Conservation (phyloP, 1,140 invertebrate genomes). For the Aphaenogaster floridana region DNA sequence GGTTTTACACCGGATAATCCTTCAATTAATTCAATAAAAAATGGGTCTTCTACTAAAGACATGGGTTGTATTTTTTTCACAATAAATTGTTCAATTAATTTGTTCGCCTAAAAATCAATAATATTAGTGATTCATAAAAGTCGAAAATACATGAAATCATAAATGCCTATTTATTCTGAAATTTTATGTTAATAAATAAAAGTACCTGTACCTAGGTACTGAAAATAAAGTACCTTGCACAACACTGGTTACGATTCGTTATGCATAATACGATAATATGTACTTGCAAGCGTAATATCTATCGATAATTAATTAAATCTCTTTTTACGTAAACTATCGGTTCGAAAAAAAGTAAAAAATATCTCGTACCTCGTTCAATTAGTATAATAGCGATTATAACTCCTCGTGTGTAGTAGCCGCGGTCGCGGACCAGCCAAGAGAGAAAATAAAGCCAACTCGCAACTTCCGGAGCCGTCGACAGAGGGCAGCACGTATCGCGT, state of each 20-base stretch:
- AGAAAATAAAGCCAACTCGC: background rate
- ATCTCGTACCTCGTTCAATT: background rate
- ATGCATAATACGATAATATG: background rate
- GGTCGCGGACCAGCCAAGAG: background rate
- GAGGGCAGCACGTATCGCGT: slow-evolving; percentile 37
- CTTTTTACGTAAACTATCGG: background rate
- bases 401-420: background rate
- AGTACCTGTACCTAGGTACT: too few relatives aligned
- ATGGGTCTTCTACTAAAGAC: too few relatives aligned
- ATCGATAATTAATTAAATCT: background rate
- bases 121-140: too few relatives aligned
- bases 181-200: too few relatives aligned
- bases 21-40: too few relatives aligned
- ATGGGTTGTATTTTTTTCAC: too few relatives aligned
- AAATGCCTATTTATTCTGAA: too few relatives aligned
- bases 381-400: background rate
- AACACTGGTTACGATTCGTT: background rate
- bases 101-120: too few relatives aligned
- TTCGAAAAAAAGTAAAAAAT: background rate
- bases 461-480: background rate
- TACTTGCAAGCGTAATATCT: background rate
- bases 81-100: too few relatives aligned
- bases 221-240: too few relatives aligned
- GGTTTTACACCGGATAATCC: too few relatives aligned
- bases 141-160: too few relatives aligned